Evolutionary conservation across 2,113 vertebrate species (phyloP), one percentile per base, ranked within the genome.

Genomic region (Rhabdornis inornatus): DNA sequence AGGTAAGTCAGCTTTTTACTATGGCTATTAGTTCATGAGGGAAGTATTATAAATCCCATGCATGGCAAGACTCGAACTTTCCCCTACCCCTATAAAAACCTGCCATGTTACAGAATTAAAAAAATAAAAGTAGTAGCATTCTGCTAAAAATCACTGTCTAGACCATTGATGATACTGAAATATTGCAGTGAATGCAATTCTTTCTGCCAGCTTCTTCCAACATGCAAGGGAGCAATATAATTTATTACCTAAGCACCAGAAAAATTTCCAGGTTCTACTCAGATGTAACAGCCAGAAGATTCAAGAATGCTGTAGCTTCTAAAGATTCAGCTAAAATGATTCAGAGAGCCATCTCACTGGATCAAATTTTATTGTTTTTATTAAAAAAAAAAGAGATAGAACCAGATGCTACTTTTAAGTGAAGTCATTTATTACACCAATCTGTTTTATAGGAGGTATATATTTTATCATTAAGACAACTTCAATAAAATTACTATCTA

Each of bases 371-470:
- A 83, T 96, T 97, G 87, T 91, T 80, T 96, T 97, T 94, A 76
- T 89, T 80, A 94, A 98, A 98, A 97, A 82, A 94, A 98, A 98
- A 97, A 98, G 98, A 97, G 89, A 97, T 97, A 81, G 96, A 97
- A 96, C 89, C 31, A 75, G 86, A 92, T 97, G 80, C 92, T 98
- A 95, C 91, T 97, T 97, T 97, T 97, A 94, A 97, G 96, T 96
- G 93, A 96, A 91, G 95, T 97, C 89, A 96, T 98, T 98, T 97
- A 97, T 97, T 97, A 98, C 97, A 97, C 94, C 94, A 93, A 95
- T 97, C 87, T 96, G 85, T 97, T 92, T 98, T 97, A 91, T 96
- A 90, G 96, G 91, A 97, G 94, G 96, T 95, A 96, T 96, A 94
- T 90, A 97, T 89, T 97, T 90, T 96, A 97, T 97, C 92, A 97